These are phyloP conservation scores for Eospalax fontanierii DNA, from an alignment of 2,797 vertebrate genomes.

Conservation along the genomic window DNA sequence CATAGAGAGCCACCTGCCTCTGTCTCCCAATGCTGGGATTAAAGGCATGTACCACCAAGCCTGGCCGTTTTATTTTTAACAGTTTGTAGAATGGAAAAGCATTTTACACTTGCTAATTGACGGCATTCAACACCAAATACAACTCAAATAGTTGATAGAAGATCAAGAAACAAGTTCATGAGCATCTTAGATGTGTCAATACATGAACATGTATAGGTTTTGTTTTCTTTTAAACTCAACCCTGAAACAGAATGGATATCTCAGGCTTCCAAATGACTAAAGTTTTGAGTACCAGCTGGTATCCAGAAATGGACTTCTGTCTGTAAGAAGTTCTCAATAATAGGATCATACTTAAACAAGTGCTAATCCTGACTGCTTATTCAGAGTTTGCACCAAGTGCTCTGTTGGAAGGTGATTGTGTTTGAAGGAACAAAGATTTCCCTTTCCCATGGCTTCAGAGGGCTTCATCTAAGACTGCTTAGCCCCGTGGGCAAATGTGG, in stretches of 20 bases:
- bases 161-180: slow-evolving; percentile 2
- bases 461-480: background rate
- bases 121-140: background rate
- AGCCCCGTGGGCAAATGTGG: background rate
- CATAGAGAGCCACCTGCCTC: too few relatives aligned
- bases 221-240: background rate
- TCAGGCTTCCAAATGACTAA: background rate
- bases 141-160: slow-evolving; percentile 13
- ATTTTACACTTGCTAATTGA: background rate
- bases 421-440: background rate
- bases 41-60: too few relatives aligned
- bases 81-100: slow-evolving; percentile 37
- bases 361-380: background rate
- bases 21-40: too few relatives aligned
- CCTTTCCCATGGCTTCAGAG: too few relatives aligned
- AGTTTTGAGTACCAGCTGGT: background rate
- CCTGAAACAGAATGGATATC: background rate
- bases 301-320: background rate
- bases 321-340: background rate
- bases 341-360: background rate
- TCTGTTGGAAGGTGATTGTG: background rate
- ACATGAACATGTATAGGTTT: background rate
- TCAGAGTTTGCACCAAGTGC: background rate
- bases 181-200: background rate
- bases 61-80: slow-evolving; percentile 21